Conservation (phyloP, 2,888 invertebrate species). For the Calameuta filiformis region DNA sequence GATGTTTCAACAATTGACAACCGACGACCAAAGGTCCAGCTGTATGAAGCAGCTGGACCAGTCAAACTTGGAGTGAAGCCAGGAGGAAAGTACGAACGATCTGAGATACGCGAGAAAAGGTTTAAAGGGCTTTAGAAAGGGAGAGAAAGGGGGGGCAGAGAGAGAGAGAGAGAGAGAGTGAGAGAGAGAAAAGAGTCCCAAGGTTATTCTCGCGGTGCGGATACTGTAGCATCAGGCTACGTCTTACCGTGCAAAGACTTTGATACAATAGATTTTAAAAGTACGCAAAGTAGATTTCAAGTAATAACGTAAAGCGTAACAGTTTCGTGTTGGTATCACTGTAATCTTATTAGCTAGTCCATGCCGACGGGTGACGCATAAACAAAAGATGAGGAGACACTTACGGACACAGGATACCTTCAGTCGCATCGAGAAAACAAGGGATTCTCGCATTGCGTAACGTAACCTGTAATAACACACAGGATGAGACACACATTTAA, state of each 20-base stretch:
- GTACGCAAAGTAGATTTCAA: constrained; percentile 47
- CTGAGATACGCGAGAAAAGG: neutral
- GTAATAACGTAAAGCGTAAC: constrained; percentile 36
- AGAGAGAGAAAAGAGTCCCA: neutral
- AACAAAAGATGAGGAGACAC: constrained; percentile 8
- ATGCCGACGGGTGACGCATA: constrained; percentile 43
- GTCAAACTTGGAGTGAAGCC: neutral
- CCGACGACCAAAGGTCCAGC: constrained; percentile 23
- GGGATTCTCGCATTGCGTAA: neutral
- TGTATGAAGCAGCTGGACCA: constrained; percentile 43
- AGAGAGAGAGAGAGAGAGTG: too few species aligned
- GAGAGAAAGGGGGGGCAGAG: neutral
- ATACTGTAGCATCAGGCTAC: constrained; percentile 1
- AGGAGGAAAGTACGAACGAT: neutral
- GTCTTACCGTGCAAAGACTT: constrained; percentile 37
- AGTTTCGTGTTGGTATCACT: constrained; percentile 51
- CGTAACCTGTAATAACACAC: neutral
- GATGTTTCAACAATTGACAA: constrained; percentile 1
- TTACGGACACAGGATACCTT: neutral
- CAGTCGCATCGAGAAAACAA: neutral
- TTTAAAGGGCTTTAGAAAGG: neutral
- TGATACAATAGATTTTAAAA: constrained; percentile 30
- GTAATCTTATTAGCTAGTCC: constrained; percentile 57
- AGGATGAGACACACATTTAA: neutral
- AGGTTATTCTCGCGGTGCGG: constrained; percentile 3